Conservation (phyloP, 2,113 vertebrate species). For the Thinocorus orbignyianus region DNA sequence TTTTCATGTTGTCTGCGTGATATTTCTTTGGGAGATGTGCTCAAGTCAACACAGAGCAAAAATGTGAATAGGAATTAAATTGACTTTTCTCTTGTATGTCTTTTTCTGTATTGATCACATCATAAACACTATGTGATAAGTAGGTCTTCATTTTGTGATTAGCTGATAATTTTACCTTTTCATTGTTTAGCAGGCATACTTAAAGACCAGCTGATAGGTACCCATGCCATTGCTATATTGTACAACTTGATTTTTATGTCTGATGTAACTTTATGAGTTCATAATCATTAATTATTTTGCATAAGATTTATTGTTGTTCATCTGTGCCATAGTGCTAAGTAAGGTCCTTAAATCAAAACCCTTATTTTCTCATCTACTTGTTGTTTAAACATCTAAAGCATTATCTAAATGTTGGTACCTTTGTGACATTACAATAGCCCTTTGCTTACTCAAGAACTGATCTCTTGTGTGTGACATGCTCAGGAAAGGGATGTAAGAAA, state of each 20-base stretch:
- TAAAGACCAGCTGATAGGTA: not conserved
- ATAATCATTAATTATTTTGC: not conserved
- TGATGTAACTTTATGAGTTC: not conserved
- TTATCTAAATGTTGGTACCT: not conserved
- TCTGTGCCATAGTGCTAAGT: not conserved
- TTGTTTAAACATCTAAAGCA: not conserved
- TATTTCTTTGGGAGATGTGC: not conserved
- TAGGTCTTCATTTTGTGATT: not conserved
- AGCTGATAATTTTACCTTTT: not conserved
- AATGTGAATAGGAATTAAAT: not conserved
- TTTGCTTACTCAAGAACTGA: fast-evolving
- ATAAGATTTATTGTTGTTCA: not conserved
- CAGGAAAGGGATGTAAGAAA: not conserved
- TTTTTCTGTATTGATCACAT: not conserved
- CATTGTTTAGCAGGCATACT: not conserved
- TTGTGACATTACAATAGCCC: not conserved
- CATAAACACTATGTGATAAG: not conserved
- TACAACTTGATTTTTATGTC: not conserved
- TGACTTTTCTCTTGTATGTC: not conserved
- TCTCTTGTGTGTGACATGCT: not conserved
- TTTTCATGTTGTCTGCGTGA: fast-evolving
- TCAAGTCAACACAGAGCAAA: not conserved
- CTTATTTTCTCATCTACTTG: not conserved
- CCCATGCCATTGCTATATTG: not conserved
- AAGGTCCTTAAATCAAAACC: not conserved